These are phyloP conservation scores for Acholoe squamosa DNA, from an alignment of 2,888 invertebrate genomes.

Conservation along the genomic window DNA sequence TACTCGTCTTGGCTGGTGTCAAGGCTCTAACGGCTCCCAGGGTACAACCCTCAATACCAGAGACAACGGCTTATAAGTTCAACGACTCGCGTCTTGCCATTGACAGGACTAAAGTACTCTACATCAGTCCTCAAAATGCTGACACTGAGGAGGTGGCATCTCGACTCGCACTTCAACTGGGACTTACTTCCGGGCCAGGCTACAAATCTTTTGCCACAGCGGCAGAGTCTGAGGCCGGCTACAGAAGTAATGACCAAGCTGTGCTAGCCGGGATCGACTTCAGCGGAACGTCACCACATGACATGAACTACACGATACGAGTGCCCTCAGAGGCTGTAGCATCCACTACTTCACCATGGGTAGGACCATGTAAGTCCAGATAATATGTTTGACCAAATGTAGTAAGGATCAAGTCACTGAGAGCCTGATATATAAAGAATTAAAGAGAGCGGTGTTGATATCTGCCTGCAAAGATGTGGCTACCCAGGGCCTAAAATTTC, in stretches of 20 bases:
- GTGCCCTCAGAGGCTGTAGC: background rate
- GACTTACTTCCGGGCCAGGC: slow-evolving; percentile 83
- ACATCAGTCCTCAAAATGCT: slow-evolving; percentile 75
- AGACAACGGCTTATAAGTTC: slow-evolving; percentile 69
- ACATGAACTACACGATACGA: slow-evolving; percentile 71
- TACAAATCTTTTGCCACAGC: slow-evolving; percentile 86
- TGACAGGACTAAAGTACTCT: slow-evolving; percentile 67
- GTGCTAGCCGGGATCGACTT: slow-evolving; percentile 87
- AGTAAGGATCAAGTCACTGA: too few species aligned
- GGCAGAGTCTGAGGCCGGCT: slow-evolving; percentile 88
- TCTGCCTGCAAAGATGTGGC: too few species aligned
- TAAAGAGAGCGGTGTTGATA: too few species aligned
- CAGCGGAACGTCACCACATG: slow-evolving; percentile 64
- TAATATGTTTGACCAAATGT: too few species aligned
- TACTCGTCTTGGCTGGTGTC: slow-evolving; percentile 89
- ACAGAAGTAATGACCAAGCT: slow-evolving; percentile 86
- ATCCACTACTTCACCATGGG: background rate
- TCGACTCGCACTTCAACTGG: background rate
- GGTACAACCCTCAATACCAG: slow-evolving; percentile 68
- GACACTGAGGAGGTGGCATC: slow-evolving; percentile 64
- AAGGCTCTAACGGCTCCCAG: slow-evolving; percentile 70
- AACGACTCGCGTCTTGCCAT: slow-evolving; percentile 24
- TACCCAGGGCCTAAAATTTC: too few species aligned
- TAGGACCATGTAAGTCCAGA: background rate
- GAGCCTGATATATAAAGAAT: too few species aligned